These are phyloP conservation scores for Tringa solitaria DNA, from an alignment of 2,113 vertebrate genomes.

Conservation along the genomic window DNA sequence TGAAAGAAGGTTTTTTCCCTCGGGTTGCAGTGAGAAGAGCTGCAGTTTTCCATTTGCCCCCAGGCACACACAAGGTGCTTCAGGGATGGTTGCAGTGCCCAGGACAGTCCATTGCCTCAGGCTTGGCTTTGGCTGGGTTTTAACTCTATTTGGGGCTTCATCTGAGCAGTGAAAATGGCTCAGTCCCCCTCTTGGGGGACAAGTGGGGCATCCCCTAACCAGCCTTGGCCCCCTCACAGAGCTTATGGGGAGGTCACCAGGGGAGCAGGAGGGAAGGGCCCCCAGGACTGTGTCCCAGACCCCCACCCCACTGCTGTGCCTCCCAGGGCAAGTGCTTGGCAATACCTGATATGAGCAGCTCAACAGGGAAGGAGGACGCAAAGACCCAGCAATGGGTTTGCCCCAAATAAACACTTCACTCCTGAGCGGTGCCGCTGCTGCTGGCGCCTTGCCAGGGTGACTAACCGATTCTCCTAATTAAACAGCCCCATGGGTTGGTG, in stretches of 20 bases:
- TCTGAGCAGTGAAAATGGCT: background rate
- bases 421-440: rapidly evolving
- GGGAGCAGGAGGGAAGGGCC: background rate
- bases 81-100: too few species aligned
- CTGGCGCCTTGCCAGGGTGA: background rate
- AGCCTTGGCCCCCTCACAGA: rapidly evolving
- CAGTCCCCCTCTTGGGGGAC: background rate
- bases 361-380: background rate
- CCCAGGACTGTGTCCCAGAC: background rate
- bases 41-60: background rate
- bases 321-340: rapidly evolving
- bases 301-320: background rate
- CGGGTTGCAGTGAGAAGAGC: background rate
- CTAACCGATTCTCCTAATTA: background rate
- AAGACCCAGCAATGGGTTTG: rapidly evolving
- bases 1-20: rapidly evolving
- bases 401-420: background rate
- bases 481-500: rapidly evolving
- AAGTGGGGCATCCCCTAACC: background rate
- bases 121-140: background rate
- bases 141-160: background rate
- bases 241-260: too few species aligned
- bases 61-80: background rate
- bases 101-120: background rate
- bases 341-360: background rate